Evolutionary conservation across 1,140 invertebrate genomes (phyloP), one percentile per base, ranked within the genome.

Genomic region (Mycetomoellerius zeteki): DNA sequence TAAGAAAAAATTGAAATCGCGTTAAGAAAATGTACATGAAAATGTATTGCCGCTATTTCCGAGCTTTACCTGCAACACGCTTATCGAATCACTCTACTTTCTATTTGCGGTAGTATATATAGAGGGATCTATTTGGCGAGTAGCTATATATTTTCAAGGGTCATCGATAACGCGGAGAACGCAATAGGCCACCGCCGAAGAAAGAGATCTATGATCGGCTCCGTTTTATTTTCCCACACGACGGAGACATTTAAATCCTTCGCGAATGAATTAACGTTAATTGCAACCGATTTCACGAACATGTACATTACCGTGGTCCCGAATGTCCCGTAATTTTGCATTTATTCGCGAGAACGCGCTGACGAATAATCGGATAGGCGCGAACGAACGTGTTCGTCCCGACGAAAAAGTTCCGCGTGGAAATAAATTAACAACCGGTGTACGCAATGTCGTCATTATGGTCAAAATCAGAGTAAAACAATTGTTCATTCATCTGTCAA

Each of bases 21-120:
- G 0, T 54, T 27, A 54, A 62, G 73, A 54, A n/a, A n/a, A n/a
- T n/a, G n/a, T n/a, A n/a, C 4, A 21, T 14, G 37, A 24, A 37
- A 67, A 86, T 64, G 8, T 33, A 19, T 16, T 6, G 24, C 10
- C 12, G 8, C 16, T 16, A 71, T 14, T 14, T 78, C 16, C 50
- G 50, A 72, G 60, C 58, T 30, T 27, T 58, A 33, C 16, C 19
- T 43, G 69, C 56, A 72, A 43, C 58, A 7, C 47, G 60, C 73
- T 86, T 88, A 86, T 90, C 89, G 64, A 33, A 27, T 77, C 56
- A 58, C 54, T 77, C 54, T 60, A 37, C 80, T 85, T 88, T 87
- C 86, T 88, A 90, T 91, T 90, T 89, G 56, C 69, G 86, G 80
- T n/a, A 37, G 16, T 72, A 77, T 91, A 77, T 91, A 93, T 91